Evolutionary conservation across 2,797 vertebrate genomes (phyloP), one percentile per base, ranked within the genome.

Genomic region (Chaenodraco wilsoni): DNA sequence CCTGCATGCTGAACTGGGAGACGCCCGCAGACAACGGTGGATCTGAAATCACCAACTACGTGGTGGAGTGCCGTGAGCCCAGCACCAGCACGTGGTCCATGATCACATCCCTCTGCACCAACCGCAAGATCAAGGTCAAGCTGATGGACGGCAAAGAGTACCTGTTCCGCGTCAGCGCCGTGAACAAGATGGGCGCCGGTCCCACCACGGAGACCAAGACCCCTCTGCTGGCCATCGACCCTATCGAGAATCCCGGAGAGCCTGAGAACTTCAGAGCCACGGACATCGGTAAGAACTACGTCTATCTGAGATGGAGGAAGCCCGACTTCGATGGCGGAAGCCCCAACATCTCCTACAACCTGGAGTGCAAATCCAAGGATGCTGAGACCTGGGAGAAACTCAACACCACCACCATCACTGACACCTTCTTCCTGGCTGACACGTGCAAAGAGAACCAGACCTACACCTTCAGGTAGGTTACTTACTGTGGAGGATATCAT

Each of bases 11-110:
- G 33, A 93, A 96, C 87, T 99, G 98, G 96, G 98, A 99, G 74
- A 95, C 96, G 59, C 98, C 98, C 51, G 87, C 93, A 58, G 98
- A 99, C 92, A 99, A 99, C 0, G 98, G 98, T 72, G 98, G 98
- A 76, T 97, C 97, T 9, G 98, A 99, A 93, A 99, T 99, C 87
- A 99, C 97, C 78, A 98, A 98, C 91, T 99, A 99, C 83, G 98
- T 99, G 58, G 98, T 99, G 72, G 98, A 99, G 87, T 97, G 95
- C 76, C 96, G 98, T 68, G 96, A 99, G 43, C 98, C 98, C 44
- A 99, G 93, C 84, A 90, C 97, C 85, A 96, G 95, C 84, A 92
- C 95, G 71, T 99, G 98, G 98, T 96, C 96, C 55, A 97, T 99
- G 90, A 95, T 99, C 77, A 95, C 97, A 10, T 97, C 98, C 63